A percentile compares a stretch with the other conserved stretches of the same genome.
phyloP scores from a whole-genome alignment of 2,113 vertebrate genomes.

The Gymnorhina tibicen region DNA sequence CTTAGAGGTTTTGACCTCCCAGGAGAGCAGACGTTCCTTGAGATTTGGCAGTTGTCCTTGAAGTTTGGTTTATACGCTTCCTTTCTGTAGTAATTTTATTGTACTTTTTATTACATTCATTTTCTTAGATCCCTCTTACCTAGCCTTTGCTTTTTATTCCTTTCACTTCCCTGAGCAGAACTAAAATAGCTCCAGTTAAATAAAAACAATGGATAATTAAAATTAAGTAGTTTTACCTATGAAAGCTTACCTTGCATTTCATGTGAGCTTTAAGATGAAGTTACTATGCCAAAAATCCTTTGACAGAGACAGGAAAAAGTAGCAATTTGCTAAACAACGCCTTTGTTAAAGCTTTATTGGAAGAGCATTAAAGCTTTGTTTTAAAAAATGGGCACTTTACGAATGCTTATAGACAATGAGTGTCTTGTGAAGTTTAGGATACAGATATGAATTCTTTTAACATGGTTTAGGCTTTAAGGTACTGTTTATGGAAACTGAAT shows the following conservation, averaged over 20 bases:
- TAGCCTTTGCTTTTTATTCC: not conserved
- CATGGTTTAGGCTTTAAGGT: not conserved
- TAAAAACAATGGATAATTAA: not conserved
- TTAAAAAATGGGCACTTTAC: not conserved
- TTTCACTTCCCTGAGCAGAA: not conserved
- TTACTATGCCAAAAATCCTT: not conserved
- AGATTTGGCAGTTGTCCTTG: not conserved
- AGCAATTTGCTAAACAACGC: not conserved
- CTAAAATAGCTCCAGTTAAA: not conserved
- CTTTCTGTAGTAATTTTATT: not conserved
- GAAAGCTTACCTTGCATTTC: not conserved
- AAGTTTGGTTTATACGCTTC: not conserved
- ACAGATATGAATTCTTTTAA: not conserved
- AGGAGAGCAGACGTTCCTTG: not conserved
- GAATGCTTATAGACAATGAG: not conserved
- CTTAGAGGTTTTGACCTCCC: not conserved
- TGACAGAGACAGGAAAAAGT: not conserved
- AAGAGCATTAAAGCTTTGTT: not conserved
- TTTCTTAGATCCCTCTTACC: not conserved
- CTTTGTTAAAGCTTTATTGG: not conserved
- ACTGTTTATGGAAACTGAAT: not conserved
- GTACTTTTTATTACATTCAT: not conserved
- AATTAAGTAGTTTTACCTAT: not conserved
- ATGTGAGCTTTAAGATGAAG: not conserved
- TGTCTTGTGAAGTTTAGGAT: not conserved